These are phyloP conservation scores for Erethizon dorsatum DNA, from an alignment of 2,797 vertebrate genomes.

Conservation along the genomic window DNA sequence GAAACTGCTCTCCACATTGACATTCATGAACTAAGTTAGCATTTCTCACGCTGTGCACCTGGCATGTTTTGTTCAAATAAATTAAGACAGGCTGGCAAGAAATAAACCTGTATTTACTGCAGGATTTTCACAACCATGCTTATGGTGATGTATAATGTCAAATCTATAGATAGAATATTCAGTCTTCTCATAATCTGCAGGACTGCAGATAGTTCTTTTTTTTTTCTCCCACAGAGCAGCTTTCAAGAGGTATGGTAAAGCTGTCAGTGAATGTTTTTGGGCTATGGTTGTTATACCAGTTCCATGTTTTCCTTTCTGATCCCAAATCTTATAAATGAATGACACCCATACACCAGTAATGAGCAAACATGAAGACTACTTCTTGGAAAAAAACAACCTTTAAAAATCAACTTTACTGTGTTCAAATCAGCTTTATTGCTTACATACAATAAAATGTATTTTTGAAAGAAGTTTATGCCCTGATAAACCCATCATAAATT, in stretches of 20 bases:
- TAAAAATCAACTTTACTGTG: neutral
- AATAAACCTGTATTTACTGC: neutral
- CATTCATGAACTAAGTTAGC: neutral
- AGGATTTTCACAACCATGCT: conserved; percentile 32
- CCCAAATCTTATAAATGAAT: neutral
- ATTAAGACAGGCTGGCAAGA: neutral
- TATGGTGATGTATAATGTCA: neutral
- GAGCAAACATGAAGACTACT: neutral
- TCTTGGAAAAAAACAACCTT: neutral
- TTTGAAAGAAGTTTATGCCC: neutral
- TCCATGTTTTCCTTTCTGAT: conserved; percentile 27
- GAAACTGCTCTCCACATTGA: neutral
- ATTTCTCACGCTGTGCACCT: neutral
- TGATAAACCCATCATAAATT: neutral
- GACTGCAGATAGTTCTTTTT: neutral
- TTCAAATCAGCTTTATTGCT: conserved; percentile 45
- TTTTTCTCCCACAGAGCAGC: neutral
- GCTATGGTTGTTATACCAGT: neutral
- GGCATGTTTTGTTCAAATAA: neutral
- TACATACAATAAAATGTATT: neutral
- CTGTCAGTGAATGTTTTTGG: neutral
- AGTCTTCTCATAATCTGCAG: neutral
- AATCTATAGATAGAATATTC: neutral
- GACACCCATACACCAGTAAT: neutral
- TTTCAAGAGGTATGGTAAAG: neutral